Percentiles rank a stretch among this genome's conserved stretches.
phyloP scores from a whole-genome alignment of 2,113 vertebrate species.

The Upupa epops region DNA sequence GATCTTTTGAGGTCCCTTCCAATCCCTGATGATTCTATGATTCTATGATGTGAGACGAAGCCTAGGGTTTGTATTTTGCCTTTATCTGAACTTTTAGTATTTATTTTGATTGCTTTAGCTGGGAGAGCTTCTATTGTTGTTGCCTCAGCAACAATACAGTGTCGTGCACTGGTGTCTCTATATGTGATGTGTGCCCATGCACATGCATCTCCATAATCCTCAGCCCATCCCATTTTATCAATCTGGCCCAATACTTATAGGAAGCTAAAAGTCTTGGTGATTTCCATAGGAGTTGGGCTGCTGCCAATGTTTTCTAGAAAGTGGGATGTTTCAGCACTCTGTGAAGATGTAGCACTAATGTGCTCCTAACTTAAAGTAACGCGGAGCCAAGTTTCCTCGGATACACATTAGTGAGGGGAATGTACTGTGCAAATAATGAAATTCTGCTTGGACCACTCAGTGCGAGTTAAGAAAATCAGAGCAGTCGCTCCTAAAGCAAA shows the following conservation, averaged over 20 bases:
- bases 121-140: not conserved
- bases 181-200: not conserved
- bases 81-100: not conserved
- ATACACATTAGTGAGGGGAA: constrained; percentile 53
- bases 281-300: constrained; percentile 16
- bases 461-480: constrained; percentile 39
- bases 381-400: constrained; percentile 39
- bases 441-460: constrained; percentile 4
- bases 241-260: not conserved
- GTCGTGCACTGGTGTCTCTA: not conserved
- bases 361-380: constrained; percentile 29
- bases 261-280: not conserved
- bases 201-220: not conserved
- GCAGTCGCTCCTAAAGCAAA: constrained; percentile 43
- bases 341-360: constrained; percentile 28
- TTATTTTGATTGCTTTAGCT: not conserved
- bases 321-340: not conserved
- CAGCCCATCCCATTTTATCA: not conserved
- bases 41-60: no score
- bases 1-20: no score
- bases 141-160: not conserved
- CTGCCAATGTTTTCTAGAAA: constrained; percentile 45
- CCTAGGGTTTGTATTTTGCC: not conserved
- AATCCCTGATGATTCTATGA: no score
- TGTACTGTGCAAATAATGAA: constrained; percentile 24